Base-by-base conservation (phyloP, 2,888 invertebrate species). In the Caenorhabditis panamensis region DNA sequence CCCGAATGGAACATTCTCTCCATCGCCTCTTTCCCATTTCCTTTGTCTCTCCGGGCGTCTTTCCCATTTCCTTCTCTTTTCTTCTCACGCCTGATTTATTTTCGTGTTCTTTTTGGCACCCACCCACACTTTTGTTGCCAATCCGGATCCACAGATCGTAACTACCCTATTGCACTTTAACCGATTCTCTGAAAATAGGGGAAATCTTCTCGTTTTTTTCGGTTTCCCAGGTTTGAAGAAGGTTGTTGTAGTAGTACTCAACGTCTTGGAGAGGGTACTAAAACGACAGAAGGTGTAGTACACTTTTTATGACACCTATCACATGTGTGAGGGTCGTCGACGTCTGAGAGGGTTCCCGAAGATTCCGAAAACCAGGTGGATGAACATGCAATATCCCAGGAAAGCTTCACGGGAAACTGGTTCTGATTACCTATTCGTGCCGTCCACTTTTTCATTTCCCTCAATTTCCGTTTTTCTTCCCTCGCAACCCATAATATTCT, bases 221-320 rank as follows among this genome's bases (percentile, higher is more conserved):
- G 31, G 4, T 44, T 44, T 44, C 44, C 44, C 20, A 41, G 47
- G 47, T 61, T 61, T 41, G 41, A 22, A 53, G 53, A 53, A 53
- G 47, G 47, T n/a, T 47, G 5, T 41, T 13, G 18, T 18, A 18
- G 47, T 47, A 47, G 18, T 20, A 47, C 47, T 47, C 47, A 18
- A 18, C 47, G 20, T 31, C 9, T 26, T 49, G 47, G 11, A 13
- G 41, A 54, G 24, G 58, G 59, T 49, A 68, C 31, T 68, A 69
- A 69, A 61, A 69, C 61, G 62, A 62, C 71, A 71, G 53, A 37
- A 54, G 71, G 71, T 62, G 53, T 62, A 53, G 54, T 62, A 71
- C 62, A 71, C 69, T 71, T 71, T 71, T 71, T 71, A 71, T 71
- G 71, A 71, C 62, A 44, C 71, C 71, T 71, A 71, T 71, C 62